Percentiles rank a stretch among this genome's conserved stretches.
phyloP scores from a whole-genome alignment of 2,888 invertebrate species.

The Bhutanitis thaidina region DNA sequence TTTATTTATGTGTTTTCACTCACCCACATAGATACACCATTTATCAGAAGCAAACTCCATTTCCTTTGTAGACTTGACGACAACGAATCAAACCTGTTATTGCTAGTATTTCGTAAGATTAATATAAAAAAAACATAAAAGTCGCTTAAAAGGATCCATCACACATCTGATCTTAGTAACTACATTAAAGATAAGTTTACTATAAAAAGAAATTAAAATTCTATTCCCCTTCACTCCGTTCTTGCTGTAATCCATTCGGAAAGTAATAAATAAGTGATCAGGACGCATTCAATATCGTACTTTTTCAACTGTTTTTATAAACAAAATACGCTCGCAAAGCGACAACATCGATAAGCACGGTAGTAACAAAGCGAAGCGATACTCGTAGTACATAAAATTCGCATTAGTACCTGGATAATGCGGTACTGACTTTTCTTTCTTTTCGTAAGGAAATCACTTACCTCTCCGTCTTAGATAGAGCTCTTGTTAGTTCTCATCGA shows the following conservation, averaged over 20 bases:
- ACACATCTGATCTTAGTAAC: too few species aligned
- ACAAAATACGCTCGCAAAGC: slow-evolving; percentile 40
- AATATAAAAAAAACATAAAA: too few species aligned
- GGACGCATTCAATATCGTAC: slow-evolving; percentile 10
- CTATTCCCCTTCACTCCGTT: background rate
- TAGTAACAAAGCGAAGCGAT: slow-evolving; percentile 41
- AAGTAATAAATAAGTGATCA: slow-evolving; percentile 7
- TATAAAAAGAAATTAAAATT: background rate
- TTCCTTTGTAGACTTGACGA: background rate
- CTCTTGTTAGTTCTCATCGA: slow-evolving; percentile 5
- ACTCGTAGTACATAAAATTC: slow-evolving; percentile 56
- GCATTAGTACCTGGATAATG: slow-evolving; percentile 51
- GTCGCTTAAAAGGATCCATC: too few species aligned
- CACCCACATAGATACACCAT: background rate
- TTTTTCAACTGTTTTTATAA: slow-evolving; percentile 15
- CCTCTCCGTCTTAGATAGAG: background rate
- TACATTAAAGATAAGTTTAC: background rate
- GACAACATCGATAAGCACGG: slow-evolving; percentile 29
- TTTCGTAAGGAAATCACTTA: background rate
- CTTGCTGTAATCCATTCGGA: background rate
- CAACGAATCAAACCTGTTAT: background rate
- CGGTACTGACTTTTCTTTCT: background rate
- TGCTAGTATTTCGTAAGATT: background rate
- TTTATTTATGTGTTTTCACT: background rate
- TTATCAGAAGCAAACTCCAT: background rate